Evolutionary conservation across 2,797 vertebrate species (phyloP), one percentile per base, ranked within the genome.

Genomic region (Falco cherrug): DNA sequence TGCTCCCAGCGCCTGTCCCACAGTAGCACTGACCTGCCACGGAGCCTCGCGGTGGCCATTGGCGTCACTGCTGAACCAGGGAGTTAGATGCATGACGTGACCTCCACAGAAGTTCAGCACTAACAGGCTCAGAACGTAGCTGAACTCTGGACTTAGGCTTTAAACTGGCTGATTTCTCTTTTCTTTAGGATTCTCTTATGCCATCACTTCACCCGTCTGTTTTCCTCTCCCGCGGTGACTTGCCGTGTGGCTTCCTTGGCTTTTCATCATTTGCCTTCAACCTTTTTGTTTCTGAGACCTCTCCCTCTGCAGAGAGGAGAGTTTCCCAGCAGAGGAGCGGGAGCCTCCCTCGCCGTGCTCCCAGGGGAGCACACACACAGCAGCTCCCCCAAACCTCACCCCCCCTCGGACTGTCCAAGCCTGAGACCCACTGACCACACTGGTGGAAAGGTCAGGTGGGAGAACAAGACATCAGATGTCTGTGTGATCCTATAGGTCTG

Each of bases 141-240:
- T 63, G 31, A 33, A 10, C 59, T 84, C 59, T 29, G 63, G 21
- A 26, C 15, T 78, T 77, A 4, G 0, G 8, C 60, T 47, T 75
- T 14, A 22, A 67, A 67, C 59, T 39, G 67, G 43, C 18, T 0
- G 0, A 4, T 47, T 79, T 53, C 9, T 90, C 18, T 84, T 50
- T 79, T 24, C 51, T 70, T 35, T 41, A n/a, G 84, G 65, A 16
- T 57, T 86, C 65, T 54, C 16, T 50, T 37, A 8, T 13, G 11
- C 48, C 76, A 0, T 33, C 64, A 5, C 26, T 50, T 76, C 73
- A 64, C 11, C 41, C n/a, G 21, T n/a, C 45, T 15, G 2, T 37
- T 60, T 60, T 64, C 45, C 8, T 45, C 16, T n/a, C 57, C 47
- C 0, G 0, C 1, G 1, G n/a, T 29, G 47, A 33, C 57, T 79